phyloP scores from a whole-genome alignment of 2,113 vertebrate genomes.

The Plotosus lineatus region DNA sequence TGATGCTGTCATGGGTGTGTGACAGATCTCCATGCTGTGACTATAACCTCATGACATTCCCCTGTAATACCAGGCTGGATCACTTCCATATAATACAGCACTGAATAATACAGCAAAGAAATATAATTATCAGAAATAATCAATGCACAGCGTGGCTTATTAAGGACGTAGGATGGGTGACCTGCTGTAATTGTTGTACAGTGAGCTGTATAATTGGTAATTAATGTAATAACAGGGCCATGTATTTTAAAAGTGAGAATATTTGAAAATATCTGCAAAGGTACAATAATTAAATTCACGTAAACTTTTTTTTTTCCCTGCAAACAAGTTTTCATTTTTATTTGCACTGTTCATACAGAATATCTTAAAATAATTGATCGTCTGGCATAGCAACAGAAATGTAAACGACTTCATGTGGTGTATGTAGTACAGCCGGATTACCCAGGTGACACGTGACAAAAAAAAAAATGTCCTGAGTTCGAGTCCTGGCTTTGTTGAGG shows the following conservation, averaged over 20 bases:
- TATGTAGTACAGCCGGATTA: no score
- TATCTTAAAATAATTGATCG: neutral
- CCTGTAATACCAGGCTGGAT: no score
- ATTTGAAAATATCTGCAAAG: neutral
- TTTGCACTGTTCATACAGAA: neutral
- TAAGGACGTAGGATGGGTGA: neutral
- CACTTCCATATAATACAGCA: neutral
- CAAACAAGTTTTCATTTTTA: neutral
- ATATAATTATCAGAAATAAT: neutral
- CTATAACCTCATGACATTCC: neutral
- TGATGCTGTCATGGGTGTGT: slow-evolving; percentile 9
- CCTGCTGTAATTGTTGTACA: neutral
- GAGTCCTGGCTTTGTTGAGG: no score
- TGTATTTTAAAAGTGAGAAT: neutral
- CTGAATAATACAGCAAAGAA: neutral
- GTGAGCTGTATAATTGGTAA: neutral
- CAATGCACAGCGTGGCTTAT: neutral
- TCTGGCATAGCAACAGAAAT: neutral
- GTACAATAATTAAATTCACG: neutral
- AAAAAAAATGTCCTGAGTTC: no score
- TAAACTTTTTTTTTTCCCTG: neutral
- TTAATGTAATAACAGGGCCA: neutral
- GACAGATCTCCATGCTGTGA: neutral
- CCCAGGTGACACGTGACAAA: no score
- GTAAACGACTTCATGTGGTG: no score